A percentile compares a stretch with the other conserved stretches of the same genome.
Evolutionary conservation across 2,113 vertebrate genomes (phyloP).

Genomic region (Varanus salvator): DNA sequence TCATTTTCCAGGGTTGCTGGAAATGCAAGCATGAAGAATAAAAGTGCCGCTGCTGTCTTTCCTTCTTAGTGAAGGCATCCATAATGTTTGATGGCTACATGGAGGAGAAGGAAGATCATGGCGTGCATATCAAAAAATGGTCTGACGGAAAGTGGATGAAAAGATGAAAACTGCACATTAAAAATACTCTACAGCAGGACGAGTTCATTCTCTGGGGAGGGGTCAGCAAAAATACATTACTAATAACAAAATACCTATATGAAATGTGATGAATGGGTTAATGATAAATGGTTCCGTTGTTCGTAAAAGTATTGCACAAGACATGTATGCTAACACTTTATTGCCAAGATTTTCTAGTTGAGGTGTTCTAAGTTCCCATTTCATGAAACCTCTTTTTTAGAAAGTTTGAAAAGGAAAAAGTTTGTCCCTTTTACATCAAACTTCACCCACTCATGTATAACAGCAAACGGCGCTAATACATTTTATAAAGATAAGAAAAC

Average conservation of each 20-base stretch:
- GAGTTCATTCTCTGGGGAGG: background rate
- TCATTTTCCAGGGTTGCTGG: constrained; percentile 17
- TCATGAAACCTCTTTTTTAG: background rate
- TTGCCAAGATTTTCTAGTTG: background rate
- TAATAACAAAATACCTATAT: background rate
- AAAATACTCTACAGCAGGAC: constrained; percentile 1
- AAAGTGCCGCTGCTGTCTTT: background rate
- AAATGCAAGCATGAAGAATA: background rate
- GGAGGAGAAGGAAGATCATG: background rate
- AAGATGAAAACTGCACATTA: background rate
- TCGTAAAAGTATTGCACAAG: background rate
- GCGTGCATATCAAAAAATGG: background rate
- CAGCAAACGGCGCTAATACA: background rate
- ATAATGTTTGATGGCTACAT: background rate
- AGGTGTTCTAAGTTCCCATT: background rate
- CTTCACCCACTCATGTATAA: background rate
- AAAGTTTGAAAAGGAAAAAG: background rate
- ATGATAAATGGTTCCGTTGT: background rate
- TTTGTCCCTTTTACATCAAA: background rate
- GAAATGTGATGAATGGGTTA: background rate
- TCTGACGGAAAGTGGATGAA: background rate
- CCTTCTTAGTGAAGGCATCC: background rate
- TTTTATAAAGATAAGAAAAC: background rate
- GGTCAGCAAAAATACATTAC: background rate
- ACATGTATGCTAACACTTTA: background rate